Conservation (phyloP, 2,797 vertebrate species). For the Mionectes olivaceus region DNA sequence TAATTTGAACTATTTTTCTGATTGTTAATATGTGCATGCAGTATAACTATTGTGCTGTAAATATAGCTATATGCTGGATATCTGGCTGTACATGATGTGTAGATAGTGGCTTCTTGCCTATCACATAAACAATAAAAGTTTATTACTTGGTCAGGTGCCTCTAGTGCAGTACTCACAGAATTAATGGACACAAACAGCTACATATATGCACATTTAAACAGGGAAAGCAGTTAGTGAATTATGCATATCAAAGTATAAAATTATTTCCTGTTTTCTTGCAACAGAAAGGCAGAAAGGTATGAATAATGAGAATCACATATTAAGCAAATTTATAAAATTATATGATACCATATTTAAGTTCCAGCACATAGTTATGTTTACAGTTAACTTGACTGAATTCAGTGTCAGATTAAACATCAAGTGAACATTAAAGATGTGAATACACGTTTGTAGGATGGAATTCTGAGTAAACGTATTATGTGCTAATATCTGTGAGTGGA, state of each 20-base stretch:
- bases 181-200: background rate
- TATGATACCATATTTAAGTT: background rate
- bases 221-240: background rate
- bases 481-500: background rate
- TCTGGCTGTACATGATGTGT: background rate
- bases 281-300: background rate
- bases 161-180: background rate
- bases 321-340: accelerated
- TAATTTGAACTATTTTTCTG: background rate
- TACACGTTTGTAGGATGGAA: background rate
- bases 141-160: background rate
- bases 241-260: background rate
- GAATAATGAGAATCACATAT: background rate
- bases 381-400: background rate
- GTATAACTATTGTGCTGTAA: background rate
- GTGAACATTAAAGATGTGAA: background rate
- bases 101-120: background rate
- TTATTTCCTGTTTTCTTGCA: background rate
- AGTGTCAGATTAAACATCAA: background rate
- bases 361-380: background rate
- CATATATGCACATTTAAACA: background rate
- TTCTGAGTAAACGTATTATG: background rate
- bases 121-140: background rate
- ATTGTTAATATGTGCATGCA: background rate
- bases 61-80: background rate